These are phyloP conservation scores for Zhuqinia jingwanae DNA, from an alignment of 2,888 invertebrate genomes.

Conservation along the genomic window DNA sequence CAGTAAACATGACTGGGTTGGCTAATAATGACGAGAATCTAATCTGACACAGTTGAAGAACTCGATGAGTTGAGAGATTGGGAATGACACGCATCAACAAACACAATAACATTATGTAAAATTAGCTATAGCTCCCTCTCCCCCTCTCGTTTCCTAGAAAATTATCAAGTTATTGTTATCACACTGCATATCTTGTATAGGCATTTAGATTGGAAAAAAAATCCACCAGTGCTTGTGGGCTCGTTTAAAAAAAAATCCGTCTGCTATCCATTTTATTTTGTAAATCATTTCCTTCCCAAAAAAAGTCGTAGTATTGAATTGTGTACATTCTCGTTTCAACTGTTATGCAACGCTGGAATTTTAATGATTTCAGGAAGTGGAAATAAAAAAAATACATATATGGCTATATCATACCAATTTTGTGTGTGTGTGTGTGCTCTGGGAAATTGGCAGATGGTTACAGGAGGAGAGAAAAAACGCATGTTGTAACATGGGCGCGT, in stretches of 20 bases:
- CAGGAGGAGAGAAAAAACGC: too few species aligned
- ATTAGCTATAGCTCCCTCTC: slow-evolving; percentile 41
- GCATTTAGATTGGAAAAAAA: too few species aligned
- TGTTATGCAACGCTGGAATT: slow-evolving; percentile 50
- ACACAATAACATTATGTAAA: slow-evolving; percentile 63
- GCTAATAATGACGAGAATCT: slow-evolving; percentile 30
- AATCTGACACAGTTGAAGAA: slow-evolving; percentile 55
- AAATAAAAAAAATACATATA: slow-evolving; percentile 35
- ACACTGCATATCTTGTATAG: neutral
- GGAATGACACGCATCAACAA: slow-evolving; percentile 51
- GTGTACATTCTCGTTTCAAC: slow-evolving; percentile 16
- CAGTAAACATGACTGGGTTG: neutral
- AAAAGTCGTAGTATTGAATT: neutral
- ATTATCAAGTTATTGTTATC: neutral
- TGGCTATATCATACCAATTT: too few species aligned
- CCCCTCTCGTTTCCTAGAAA: neutral
- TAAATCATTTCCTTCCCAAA: slow-evolving; percentile 1
- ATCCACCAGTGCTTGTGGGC: too few species aligned
- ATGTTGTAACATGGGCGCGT: neutral
- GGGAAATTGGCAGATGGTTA: slow-evolving; percentile 40
- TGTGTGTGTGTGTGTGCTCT: neutral
- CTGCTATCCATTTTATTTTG: neutral
- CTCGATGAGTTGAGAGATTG: slow-evolving; percentile 45
- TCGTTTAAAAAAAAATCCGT: too few species aligned
- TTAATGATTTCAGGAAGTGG: slow-evolving; percentile 50